Evolutionary conservation across 2,888 invertebrate genomes (phyloP), one percentile per base, ranked within the genome.

Genomic region (Zygothrica quintamaculata): DNA sequence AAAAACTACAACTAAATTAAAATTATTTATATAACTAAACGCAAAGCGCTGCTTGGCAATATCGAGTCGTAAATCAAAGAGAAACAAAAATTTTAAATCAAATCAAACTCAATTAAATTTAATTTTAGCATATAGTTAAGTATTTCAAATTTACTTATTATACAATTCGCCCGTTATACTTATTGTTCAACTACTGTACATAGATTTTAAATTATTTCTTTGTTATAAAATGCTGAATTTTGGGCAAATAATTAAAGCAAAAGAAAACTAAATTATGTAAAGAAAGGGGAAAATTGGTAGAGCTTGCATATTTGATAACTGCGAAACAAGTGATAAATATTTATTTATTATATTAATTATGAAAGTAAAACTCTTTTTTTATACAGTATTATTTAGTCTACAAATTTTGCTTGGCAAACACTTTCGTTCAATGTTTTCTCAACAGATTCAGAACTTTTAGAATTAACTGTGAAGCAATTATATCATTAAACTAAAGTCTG

Each of bases 91-190:
- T 36, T 58, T 52, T 62, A 68, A 84, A 80, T 80, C 58, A 67
- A 84, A 81, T 77, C 58, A 67, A 84, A 81, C 74, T 81, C 69
- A 72, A 77, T 70, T 81, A 71, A 82, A 81, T 87, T 87, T 80
- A 81, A 80, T 80, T 84, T 65, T 67, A 77, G 67, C 31, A 59
- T 36, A 42, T 47, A 42, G 40, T 56, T 69, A 75, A 52, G 52
- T 44, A 64, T 52, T 57, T 61, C n/a, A 67, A 12, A 55, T 48
- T 55, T 60, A 59, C 43, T 52, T 22, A 22, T 22, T 22, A 5
- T 37, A 55, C 47, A 56, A 62, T 44, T 74, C 53, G 58, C 58
- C 48, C 64, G 70, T 64, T n/a, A 62, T 67, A 9, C 9, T 42
- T 9, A 62, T 61, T 46, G 48, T 55, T 74, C 65, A 47, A 71